Base-by-base conservation (phyloP, 2,113 vertebrate genomes). In the Melierax canorus region DNA sequence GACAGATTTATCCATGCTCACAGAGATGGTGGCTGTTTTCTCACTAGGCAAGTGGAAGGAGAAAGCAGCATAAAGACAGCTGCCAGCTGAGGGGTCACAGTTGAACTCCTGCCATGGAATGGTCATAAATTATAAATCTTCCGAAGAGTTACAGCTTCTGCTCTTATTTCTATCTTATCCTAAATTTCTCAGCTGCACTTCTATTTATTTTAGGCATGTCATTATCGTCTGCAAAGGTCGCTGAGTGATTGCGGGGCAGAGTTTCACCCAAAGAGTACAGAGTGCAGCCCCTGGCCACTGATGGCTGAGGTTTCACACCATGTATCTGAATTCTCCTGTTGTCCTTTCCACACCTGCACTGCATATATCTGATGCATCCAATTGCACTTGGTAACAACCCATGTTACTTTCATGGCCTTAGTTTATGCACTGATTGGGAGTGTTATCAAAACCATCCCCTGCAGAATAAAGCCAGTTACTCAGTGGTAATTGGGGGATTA, bases 41-140 rank as follows among this genome's bases (percentile, higher is more conserved):
- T 97, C 96, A 95, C 94, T 84, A 96, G 97, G 97, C 97, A 98
- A 97, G 98, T 98, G 97, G 98, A 98, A 97, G 94, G 96, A 92
- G 97, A 96, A 97, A 96, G 88, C 94, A 66, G 81, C 94, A 95
- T 79, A 96, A 93, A 97, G 98, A 97, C 98, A 99, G 98, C 98
- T 99, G 98, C 95, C 92, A 98, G 85, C 93, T 93, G 96, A 97
- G 96, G 98, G 97, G 97, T 96, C 97, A 83, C 96, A 96, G 95
- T 89, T 98, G 98, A 98, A 97, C 95, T 93, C 91, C 69, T 98
- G 97, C 98, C 98, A 97, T 96, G 97, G 97, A 98, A 98, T 58
- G 93, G 94, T 97, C 97, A 98, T 98, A 98, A 97, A 98, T 98
- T 98, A 98, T 98, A 98, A 97, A 98, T 98, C 96, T 98, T 93